Base-by-base conservation (phyloP, 2,888 invertebrate genomes). In the Cordilura impudica region DNA sequence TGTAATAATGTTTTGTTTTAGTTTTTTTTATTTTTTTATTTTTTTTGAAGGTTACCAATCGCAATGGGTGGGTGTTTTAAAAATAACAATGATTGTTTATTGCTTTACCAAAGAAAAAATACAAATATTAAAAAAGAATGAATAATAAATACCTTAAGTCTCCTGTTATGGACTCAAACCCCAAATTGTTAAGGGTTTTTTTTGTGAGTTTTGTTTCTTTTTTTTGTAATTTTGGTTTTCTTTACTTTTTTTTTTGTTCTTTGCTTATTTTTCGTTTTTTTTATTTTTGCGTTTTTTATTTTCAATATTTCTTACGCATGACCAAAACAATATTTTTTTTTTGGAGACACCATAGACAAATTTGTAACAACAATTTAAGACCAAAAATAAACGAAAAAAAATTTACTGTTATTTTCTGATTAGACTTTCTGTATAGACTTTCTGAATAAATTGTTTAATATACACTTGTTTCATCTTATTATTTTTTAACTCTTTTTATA, bases 1-100 rank as follows among this genome's bases (percentile, higher is more conserved):
- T 31, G 4, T 58, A 23, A 39, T 56, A 49, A 43, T 69, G 69
- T 70, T 76, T 47, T 19, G 5, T 43, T 14, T n/a, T n/a, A n/a
- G n/a, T n/a, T n/a, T n/a, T n/a, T n/a, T 56, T 63, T 70, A n/a
- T 47, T 47, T 19, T 47, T 19, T 70, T 76, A 49, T 76, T 70
- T 76, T 56, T 63, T 70, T 19, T 76, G 75, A 76, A 76, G 75
- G 75, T 76, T 76, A 75, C 26, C 39, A 5, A 51, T 61, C n/a
- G 49, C 14, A 47, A 61, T 54, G 26, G 16, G 49, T 63, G 58
- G 56, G 58, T 58, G 75, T 43, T 7, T 56, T 26, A 56, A 4
- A 51, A 45, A 65, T 35, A 49, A 65, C 39, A 29, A 39, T 16
- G 29, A 18, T 19, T n/a, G 19, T 43, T 35, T 14, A 2, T 39